A percentile compares a stretch with the other conserved stretches of the same genome.
These are phyloP conservation scores for Catocala fraxini DNA, from an alignment of 2,888 invertebrate genomes.

Conservation along the genomic window DNA sequence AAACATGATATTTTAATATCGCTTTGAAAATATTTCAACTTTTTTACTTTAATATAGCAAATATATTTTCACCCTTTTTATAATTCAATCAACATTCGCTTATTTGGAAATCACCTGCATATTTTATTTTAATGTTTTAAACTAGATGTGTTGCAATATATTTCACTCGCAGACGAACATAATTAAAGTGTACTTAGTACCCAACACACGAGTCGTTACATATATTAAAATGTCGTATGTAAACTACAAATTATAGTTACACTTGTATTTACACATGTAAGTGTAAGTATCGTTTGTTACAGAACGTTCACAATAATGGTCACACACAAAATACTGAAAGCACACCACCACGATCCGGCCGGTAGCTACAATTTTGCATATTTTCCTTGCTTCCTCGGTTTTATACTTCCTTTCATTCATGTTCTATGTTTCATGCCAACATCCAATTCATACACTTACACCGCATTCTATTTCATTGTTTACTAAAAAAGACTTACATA, in stretches of 20 bases:
- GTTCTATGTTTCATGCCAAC: conserved; percentile 8
- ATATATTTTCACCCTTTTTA: neutral
- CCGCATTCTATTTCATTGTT: conserved; percentile 29
- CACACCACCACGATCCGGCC: neutral
- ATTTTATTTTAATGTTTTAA: neutral
- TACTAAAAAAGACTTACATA: conserved; percentile 38
- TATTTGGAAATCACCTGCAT: neutral
- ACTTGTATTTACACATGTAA: too few relatives aligned
- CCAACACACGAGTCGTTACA: too few relatives aligned
- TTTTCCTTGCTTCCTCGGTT: conserved; percentile 16
- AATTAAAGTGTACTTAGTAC: too few relatives aligned
- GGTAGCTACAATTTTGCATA: conserved; percentile 10
- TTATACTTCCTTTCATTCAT: conserved; percentile 24
- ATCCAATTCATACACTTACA: conserved; percentile 28
- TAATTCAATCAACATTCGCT: neutral
- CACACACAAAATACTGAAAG: neutral
- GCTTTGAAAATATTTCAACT: conserved; percentile 7
- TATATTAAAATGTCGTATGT: too few relatives aligned
- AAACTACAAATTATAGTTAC: too few relatives aligned
- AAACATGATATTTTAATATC: conserved; percentile 20
- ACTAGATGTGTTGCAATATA: too few relatives aligned
- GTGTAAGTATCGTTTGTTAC: too few relatives aligned
- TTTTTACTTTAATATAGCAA: neutral
- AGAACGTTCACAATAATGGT: neutral
- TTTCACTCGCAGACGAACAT: too few relatives aligned